Evolutionary conservation across 2,113 vertebrate species (phyloP).

Genomic region (Grantiella picta): DNA sequence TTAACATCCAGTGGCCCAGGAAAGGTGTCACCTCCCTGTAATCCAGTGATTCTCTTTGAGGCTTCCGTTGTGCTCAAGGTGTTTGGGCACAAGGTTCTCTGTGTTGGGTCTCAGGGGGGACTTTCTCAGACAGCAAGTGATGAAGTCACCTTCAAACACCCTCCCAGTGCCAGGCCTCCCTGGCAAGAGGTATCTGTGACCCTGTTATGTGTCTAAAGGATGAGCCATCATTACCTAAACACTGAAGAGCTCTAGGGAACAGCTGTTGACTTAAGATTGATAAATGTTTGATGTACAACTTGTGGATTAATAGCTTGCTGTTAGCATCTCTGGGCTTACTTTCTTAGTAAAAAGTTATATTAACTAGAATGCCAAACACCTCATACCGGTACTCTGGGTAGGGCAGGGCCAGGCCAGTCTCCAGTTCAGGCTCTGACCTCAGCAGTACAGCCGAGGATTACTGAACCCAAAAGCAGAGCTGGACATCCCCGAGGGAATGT

Average conservation of each 20-base stretch:
- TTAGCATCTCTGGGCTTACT: not conserved
- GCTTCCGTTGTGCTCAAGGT: fast-evolving
- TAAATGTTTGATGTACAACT: not conserved
- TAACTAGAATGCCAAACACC: not conserved
- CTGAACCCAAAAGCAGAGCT: not conserved
- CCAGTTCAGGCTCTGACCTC: not conserved
- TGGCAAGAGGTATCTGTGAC: not conserved
- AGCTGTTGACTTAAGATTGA: not conserved
- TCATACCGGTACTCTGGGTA: fast-evolving
- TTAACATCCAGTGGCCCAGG: not conserved
- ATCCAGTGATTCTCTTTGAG: not conserved
- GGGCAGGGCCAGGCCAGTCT: not conserved
- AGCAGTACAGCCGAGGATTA: not conserved
- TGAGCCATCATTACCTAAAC: not conserved
- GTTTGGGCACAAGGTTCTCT: not conserved
- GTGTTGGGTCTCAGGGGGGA: not conserved
- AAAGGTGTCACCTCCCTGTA: not conserved
- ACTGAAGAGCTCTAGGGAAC: not conserved
- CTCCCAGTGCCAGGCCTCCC: not conserved
- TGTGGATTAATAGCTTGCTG: not conserved
- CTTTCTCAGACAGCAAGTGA: not conserved
- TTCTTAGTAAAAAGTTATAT: not conserved
- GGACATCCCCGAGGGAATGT: not conserved
- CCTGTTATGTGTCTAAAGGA: not conserved
- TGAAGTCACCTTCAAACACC: not conserved